These are phyloP conservation scores for Anthopleura xanthogrammica DNA, from an alignment of 92 coral and sea anemone species.

Conservation along the genomic window DNA sequence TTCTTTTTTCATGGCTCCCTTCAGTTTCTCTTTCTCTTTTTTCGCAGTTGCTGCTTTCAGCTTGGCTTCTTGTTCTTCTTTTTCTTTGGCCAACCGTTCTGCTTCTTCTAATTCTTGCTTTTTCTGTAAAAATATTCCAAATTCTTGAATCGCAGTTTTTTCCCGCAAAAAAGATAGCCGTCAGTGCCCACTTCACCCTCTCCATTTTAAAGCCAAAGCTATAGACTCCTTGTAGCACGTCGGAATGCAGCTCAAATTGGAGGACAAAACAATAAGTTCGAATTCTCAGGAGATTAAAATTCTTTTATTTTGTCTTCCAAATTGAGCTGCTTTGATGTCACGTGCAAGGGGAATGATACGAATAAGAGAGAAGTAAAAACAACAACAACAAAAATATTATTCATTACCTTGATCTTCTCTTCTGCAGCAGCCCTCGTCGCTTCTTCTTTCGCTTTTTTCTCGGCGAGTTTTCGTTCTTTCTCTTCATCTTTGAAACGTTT, in stretches of 20 bases:
- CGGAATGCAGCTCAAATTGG: too few species aligned
- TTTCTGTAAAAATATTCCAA: conserved; percentile 28
- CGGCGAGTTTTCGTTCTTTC: conserved; percentile 93
- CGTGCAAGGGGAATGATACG: too few species aligned
- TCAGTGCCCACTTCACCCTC: too few species aligned
- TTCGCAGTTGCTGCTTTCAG: conserved; percentile 92
- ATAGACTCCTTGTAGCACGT: too few species aligned
- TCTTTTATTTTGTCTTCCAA: too few species aligned
- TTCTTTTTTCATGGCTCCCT: conserved; percentile 86
- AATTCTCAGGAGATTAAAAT: too few species aligned
- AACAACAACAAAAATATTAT: not conserved
- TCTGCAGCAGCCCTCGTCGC: conserved; percentile 88
- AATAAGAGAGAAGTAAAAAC: too few species aligned
- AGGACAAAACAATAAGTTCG: too few species aligned
- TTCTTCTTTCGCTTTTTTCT: conserved; percentile 95
- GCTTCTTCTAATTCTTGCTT: conserved; percentile 80
- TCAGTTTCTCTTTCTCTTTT: conserved; percentile 81
- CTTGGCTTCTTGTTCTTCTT: conserved; percentile 89
- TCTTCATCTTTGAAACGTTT: conserved; percentile 89
- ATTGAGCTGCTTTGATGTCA: too few species aligned
- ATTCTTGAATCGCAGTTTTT: not conserved
- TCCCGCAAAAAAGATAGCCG: too few species aligned
- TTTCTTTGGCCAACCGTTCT: conserved; percentile 74
- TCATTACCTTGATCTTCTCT: conserved; percentile 71
- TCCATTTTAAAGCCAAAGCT: too few species aligned